Conservation (phyloP, 2,888 invertebrate genomes). For the Chalcosyrphus nemorum region DNA sequence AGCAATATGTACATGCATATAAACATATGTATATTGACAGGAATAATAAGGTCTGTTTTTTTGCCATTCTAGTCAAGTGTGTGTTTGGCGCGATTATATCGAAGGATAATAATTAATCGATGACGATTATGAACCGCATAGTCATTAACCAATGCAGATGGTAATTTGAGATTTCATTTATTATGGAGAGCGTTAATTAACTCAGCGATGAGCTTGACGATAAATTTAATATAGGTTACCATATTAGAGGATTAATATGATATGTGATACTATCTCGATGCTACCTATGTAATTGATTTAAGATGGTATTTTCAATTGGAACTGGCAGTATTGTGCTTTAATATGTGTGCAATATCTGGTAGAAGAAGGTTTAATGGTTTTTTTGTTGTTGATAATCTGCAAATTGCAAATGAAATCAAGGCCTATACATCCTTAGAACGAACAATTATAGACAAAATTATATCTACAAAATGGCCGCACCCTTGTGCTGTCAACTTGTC, state of each 20-base stretch:
- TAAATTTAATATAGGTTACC: not conserved
- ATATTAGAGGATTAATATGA: not conserved
- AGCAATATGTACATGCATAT: not conserved
- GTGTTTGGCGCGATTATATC: slow-evolving; percentile 26
- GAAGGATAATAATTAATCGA: slow-evolving; percentile 33
- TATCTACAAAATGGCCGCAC: too few relatives aligned
- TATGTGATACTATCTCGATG: not conserved
- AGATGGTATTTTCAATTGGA: too few relatives aligned
- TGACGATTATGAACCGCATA: slow-evolving; percentile 17
- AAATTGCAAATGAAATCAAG: too few relatives aligned
- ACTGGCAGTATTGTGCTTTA: too few relatives aligned
- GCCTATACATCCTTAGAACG: too few relatives aligned
- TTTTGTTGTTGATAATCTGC: too few relatives aligned
- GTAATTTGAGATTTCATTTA: slow-evolving; percentile 27
- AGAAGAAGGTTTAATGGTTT: too few relatives aligned
- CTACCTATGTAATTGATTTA: not conserved
- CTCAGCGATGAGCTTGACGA: slow-evolving; percentile 5
- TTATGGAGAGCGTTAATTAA: slow-evolving; percentile 16
- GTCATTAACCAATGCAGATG: slow-evolving; percentile 29
- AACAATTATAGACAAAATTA: too few relatives aligned
- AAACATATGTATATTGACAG: not conserved
- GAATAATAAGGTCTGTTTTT: not conserved
- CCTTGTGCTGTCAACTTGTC: too few relatives aligned
- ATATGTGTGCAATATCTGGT: too few relatives aligned
- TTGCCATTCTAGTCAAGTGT: not conserved